Evolutionary conservation across 2,797 vertebrate species (phyloP), one percentile per base, ranked within the genome.

Genomic region (Danio jaintianensis): DNA sequence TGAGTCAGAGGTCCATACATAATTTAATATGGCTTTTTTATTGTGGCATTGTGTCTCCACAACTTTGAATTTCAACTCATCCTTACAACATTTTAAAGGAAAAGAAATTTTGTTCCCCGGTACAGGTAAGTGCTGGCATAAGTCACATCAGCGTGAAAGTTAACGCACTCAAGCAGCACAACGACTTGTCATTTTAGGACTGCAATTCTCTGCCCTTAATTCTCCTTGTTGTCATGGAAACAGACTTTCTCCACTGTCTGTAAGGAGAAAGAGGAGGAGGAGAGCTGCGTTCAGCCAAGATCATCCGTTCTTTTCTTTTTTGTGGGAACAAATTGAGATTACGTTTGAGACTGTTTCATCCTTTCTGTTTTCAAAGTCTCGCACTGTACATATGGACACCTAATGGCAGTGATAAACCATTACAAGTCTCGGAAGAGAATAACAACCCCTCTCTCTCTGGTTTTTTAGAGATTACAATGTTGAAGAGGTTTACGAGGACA

Each of bases 171-270:
- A 16, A 42, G 70, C 63, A 59, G 87, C 89, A 92, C 90, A 90
- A 86, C 85, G 36, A 83, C 69, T 81, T 90, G 90, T 88, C 89
- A 90, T 91, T 93, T 91, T 82, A 87, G 89, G 89, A 92, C 85
- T 84, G 87, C 43, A 56, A 81, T 91, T 89, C 82, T 86, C 67
- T 66, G 85, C 87, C 89, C 89, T 91, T 91, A 92, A 91, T 92
- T 92, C 91, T 92, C 79, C 58, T 59, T 0, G 93, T 94, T 90
- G 93, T 92, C 93, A 94, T 94, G 93, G 93, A 93, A 94, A 94
- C 93, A 94, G 90, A 91, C 91, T 87, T 90, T 89, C 88, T 42
- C 43, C 88, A 85, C 84, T 56, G 85, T 90, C 91, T 92, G 88
- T 86, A 84, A 89, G 72, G 87, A 91, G 89, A 89, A 89, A 63